phyloP scores from a whole-genome alignment of 2,113 vertebrate genomes.

The Charina bottae region DNA sequence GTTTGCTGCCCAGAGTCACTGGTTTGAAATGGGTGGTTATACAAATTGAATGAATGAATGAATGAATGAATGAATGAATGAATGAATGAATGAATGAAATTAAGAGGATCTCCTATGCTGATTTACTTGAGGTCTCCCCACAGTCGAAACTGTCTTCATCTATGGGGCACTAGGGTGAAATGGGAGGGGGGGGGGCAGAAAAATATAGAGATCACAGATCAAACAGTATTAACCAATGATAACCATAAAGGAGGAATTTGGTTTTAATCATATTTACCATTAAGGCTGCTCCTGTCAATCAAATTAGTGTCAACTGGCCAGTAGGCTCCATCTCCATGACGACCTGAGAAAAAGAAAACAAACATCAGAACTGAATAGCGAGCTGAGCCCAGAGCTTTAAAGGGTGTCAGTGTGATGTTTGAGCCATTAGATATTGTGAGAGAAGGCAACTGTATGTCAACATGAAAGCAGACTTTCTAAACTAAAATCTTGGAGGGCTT shows the following conservation, averaged over 20 bases:
- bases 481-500: neutral
- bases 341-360: conserved; percentile 75
- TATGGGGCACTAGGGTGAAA: neutral
- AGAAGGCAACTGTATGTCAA: conserved; percentile 6
- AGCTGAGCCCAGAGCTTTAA: neutral
- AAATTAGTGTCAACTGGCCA: conserved; percentile 91
- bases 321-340: conserved; percentile 88
- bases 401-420: neutral
- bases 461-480: conserved; percentile 5
- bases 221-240: conserved; percentile 6
- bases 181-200: too few species aligned
- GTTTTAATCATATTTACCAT: conserved; percentile 77
- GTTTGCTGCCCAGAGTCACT: too few species aligned
- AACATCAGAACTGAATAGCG: neutral
- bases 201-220: neutral
- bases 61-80: too few species aligned
- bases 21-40: too few species aligned
- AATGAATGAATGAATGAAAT: neutral
- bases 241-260: neutral
- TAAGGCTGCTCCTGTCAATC: conserved; percentile 91
- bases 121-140: neutral
- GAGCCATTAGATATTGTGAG: neutral
- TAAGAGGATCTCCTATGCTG: neutral
- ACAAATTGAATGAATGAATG: too few species aligned
- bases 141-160: neutral